A percentile compares a stretch with the other conserved stretches of the same genome.
phyloP scores from a whole-genome alignment of 2,888 invertebrate species.

The Deilephila porcellus region DNA sequence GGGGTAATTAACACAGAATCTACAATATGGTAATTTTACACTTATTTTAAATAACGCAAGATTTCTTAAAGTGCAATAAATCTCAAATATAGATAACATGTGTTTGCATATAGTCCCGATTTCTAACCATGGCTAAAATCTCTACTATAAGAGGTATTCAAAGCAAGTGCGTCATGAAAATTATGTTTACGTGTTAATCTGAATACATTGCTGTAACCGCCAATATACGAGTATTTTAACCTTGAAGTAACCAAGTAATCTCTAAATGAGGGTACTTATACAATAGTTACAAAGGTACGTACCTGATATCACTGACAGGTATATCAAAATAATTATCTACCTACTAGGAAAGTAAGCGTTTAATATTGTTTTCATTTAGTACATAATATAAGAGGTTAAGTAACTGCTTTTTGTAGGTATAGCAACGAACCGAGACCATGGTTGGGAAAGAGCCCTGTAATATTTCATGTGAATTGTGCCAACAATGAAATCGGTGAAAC shows the following conservation, averaged over 20 bases:
- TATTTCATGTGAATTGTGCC: slow-evolving; percentile 18
- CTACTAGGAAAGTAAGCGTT: slow-evolving; percentile 2
- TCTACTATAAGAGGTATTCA: not conserved
- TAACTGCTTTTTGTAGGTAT: slow-evolving; percentile 18
- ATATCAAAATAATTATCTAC: not conserved
- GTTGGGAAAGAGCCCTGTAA: slow-evolving; percentile 24
- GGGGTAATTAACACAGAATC: not conserved
- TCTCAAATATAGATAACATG: too few species aligned
- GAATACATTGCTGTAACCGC: not conserved
- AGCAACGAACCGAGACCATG: slow-evolving; percentile 20
- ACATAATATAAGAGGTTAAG: slow-evolving; percentile 4
- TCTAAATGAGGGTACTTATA: not conserved
- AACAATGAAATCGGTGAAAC: slow-evolving; percentile 22
- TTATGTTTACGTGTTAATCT: not conserved
- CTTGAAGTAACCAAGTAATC: not conserved
- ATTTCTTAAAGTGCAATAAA: too few species aligned
- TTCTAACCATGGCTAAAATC: not conserved
- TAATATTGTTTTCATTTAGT: slow-evolving; percentile 17
- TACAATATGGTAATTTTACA: not conserved
- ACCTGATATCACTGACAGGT: not conserved
- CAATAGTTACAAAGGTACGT: not conserved
- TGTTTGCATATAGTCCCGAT: not conserved
- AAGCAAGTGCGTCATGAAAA: not conserved
- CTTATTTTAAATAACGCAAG: not conserved
- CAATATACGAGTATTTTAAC: not conserved